A percentile compares a stretch with the other conserved stretches of the same genome.
phyloP scores from a whole-genome alignment of 2,113 vertebrate genomes.

The Micromys minutus region DNA sequence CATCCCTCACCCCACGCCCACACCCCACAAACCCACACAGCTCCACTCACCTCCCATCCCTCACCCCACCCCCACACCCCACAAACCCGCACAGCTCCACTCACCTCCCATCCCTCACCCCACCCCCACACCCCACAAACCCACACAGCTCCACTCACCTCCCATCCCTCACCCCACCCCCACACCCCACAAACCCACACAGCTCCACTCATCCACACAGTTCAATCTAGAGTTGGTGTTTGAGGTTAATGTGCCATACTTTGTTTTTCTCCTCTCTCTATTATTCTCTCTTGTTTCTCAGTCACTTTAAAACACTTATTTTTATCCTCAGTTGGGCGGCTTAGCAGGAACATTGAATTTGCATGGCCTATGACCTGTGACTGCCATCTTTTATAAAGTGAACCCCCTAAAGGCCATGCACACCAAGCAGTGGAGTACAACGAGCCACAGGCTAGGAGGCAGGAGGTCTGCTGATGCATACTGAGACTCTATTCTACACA shows the following conservation, averaged over 20 bases:
- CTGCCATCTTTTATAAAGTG: neutral
- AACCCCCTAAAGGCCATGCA: neutral
- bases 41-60: neutral
- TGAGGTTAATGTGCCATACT: neutral
- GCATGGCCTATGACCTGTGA: slow-evolving; percentile 50
- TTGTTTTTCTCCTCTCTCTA: neutral
- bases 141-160: neutral
- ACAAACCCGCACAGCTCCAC: neutral
- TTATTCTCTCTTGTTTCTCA: neutral
- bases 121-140: neutral
- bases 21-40: neutral
- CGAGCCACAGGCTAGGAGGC: neutral
- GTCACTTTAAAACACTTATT: slow-evolving; percentile 10
- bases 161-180: too few species aligned
- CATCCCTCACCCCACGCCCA: neutral
- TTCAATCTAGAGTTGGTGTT: neutral
- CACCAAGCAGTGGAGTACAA: neutral
- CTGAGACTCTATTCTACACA: neutral
- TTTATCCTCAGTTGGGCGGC: slow-evolving; percentile 41
- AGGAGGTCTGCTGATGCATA: neutral
- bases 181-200: neutral
- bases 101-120: neutral
- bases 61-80: neutral
- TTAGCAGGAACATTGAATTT: slow-evolving; percentile 71
- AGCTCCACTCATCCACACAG: neutral